Base-by-base conservation (phyloP, 35 echinoderm and acorn worm species). In the Apostichopus californicus region DNA sequence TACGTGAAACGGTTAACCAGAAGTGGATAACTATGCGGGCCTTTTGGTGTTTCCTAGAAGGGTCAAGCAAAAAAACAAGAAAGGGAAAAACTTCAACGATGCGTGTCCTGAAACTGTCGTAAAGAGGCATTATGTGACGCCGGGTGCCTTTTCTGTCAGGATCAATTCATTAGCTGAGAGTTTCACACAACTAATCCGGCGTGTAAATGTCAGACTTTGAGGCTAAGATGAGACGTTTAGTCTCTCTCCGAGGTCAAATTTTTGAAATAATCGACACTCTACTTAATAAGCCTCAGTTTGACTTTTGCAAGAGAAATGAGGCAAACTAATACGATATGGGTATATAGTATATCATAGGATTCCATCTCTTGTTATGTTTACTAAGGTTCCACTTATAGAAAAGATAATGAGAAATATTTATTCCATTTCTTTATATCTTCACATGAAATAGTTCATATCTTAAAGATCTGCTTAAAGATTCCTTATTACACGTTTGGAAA, bases 201-300 rank as follows among this genome's bases (percentile, higher is more conserved):
- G 71, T 75, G 17, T 75, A 18, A 75, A 75, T 75, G 71, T 75
- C 71, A 75, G 71, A 22, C 20, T 75, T 75, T 75, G 71, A 75
- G 71, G 71, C 71, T 75, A 24, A 75, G 17, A 75, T 75, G 71
- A 75, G 71, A 75, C 71, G 15, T n/a, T 22, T 75, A 75, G 71
- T n/a, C 71, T 18, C 71, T 75, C 71, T 18, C 13, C 17, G 71
- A 75, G 71, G 71, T 75, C 71, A 75, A 22, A 7, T 75, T 75
- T 75, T 75, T 20, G 71, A 75, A 75, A 75, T 75, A 75, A 75
- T 75, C 17, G 71, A 75, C 71, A 75, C 71, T 75, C 71, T 75
- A 22, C 20, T 75, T 75, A 75, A 75, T 75, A 14, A 75, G 71
- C 6, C 71, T 18, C 71, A 5, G 58, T 9, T 12, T 61, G 7